Conservation (phyloP, 2,888 invertebrate species). For the Spicauda simplicius region DNA sequence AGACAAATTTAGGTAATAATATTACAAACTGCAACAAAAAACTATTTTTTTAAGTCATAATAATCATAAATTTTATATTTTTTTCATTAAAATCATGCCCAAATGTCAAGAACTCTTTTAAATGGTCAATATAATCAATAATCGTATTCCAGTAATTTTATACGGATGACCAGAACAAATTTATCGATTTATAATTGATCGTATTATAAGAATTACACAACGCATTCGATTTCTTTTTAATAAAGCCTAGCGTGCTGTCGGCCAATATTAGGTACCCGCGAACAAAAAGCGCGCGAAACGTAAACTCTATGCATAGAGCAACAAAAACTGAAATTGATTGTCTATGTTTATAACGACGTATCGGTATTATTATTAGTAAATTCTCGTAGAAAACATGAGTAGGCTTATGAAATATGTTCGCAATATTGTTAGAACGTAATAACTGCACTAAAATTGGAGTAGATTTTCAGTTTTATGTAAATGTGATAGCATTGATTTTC, state of each 20-base stretch:
- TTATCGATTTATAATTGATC: constrained; percentile 29
- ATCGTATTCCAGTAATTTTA: too few relatives aligned
- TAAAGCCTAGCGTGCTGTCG: constrained; percentile 22
- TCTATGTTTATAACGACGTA: constrained; percentile 1
- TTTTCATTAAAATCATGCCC: too few relatives aligned
- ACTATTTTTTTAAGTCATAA: too few relatives aligned
- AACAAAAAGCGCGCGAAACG: background rate
- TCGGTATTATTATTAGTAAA: background rate
- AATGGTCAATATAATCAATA: too few relatives aligned
- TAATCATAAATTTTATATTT: too few relatives aligned
- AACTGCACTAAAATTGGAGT: background rate
- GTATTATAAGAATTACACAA: constrained; percentile 33
- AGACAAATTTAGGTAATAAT: too few relatives aligned
- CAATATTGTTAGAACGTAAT: background rate
- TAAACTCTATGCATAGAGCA: background rate
- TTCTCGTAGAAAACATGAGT: constrained; percentile 25
- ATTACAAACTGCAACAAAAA: too few relatives aligned
- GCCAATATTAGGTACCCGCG: constrained; percentile 13
- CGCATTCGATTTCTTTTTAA: constrained; percentile 31
- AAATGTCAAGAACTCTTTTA: too few relatives aligned
- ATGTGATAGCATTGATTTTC: too few relatives aligned
- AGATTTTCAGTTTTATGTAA: too few relatives aligned
- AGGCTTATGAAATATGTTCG: constrained; percentile 22
- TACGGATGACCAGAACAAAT: background rate
- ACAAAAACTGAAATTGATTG: constrained; percentile 22